Evolutionary conservation across 2,113 vertebrate species (phyloP), one percentile per base, ranked within the genome.

Genomic region (Actenoides lindsayi): DNA sequence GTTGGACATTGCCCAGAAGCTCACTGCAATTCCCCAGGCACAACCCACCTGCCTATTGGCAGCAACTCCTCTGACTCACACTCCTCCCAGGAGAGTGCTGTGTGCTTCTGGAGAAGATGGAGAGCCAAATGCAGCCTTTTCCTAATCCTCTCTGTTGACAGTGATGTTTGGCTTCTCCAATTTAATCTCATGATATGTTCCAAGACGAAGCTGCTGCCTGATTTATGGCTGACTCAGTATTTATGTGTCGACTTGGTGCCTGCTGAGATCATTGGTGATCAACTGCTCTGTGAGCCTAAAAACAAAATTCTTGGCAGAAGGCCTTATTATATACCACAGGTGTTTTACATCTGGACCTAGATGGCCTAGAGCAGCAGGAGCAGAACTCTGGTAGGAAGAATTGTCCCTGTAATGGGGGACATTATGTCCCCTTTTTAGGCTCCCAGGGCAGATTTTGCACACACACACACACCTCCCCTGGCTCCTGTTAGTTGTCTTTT

Each of bases 131-230:
- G 0, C 31, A 77, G 80, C 48, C 60, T 94, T 75, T 67, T 82
- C 39, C 60, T 91, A 71, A 95, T 94, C 33, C 25, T 75, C 37
- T 50, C 60, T 60, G 64, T 92, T 94, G 90, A 91, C 73, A 78
- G 81, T 23, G 17, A 82, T 41, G 30, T 56, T 96, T 89, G 53
- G 60, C 77, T 96, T 92, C 80, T 89, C 48, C 0, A 0, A 48
- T 89, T 79, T 82, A 89, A 95, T 94, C 65, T 91, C 57, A 35
- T 74, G 6, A 78, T 57, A 53, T 12, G 25, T 68, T 75, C 69
- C 18, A 42, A 75, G 87, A 87, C 28, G 33, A 94, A 89, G 39
- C 83, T 96, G 64, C 91, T 95, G 89, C 69, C 56, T 78, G 2
- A 56, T 94, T 82, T 64, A 64, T 54, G 12, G 35, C 91, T 95